Percentiles rank a stretch among this genome's conserved stretches.
phyloP scores from a whole-genome alignment of 2,888 invertebrate species.

The Watsonalla binaria region DNA sequence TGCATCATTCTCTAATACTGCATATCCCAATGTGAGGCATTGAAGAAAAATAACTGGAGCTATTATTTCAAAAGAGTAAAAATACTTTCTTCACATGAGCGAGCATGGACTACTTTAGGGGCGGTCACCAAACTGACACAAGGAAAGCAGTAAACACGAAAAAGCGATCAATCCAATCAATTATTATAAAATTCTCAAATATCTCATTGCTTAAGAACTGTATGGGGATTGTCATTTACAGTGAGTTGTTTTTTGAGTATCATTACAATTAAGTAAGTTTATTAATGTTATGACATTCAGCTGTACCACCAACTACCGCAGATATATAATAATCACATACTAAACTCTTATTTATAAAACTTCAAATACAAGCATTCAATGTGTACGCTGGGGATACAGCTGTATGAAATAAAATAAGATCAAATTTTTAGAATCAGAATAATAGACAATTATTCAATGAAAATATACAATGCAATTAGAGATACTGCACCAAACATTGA shows the following conservation, averaged over 20 bases:
- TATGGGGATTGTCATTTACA: slow-evolving; percentile 55
- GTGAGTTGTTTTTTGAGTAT: slow-evolving; percentile 77
- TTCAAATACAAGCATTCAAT: slow-evolving; percentile 11
- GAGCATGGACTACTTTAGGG: slow-evolving; percentile 78
- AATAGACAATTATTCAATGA: slow-evolving; percentile 65
- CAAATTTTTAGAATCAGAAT: slow-evolving; percentile 48
- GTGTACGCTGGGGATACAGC: slow-evolving; percentile 54
- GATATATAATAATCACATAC: slow-evolving; percentile 6
- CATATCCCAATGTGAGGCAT: slow-evolving; percentile 76
- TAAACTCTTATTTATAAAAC: slow-evolving; percentile 4
- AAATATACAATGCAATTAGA: slow-evolving; percentile 77
- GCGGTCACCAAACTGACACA: slow-evolving; percentile 80
- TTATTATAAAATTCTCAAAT: slow-evolving; percentile 66
- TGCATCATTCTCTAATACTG: slow-evolving; percentile 78
- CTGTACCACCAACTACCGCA: slow-evolving; percentile 51
- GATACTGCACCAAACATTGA: slow-evolving; percentile 76
- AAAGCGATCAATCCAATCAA: slow-evolving; percentile 80
- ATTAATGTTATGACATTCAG: slow-evolving; percentile 31
- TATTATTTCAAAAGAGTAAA: slow-evolving; percentile 71
- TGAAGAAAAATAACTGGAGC: slow-evolving; percentile 72
- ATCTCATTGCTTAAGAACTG: slow-evolving; percentile 52
- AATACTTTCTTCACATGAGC: slow-evolving; percentile 71
- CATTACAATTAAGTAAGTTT: slow-evolving; percentile 50
- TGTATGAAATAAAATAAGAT: slow-evolving; percentile 35
- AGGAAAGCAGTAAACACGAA: slow-evolving; percentile 81